Conservation (phyloP, 2,113 vertebrate genomes). For the Neogobius melanostomus region DNA sequence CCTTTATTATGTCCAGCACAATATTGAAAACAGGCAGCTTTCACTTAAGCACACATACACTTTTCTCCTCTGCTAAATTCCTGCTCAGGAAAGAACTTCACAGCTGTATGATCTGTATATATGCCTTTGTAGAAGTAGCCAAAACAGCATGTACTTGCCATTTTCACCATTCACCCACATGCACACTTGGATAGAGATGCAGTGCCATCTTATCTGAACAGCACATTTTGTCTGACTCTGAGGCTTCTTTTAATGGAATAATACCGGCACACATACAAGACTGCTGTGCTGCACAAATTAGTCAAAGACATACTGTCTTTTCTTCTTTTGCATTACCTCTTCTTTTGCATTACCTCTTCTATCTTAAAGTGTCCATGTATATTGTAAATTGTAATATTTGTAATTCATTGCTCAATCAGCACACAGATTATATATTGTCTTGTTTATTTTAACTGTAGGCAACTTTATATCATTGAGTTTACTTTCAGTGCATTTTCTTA, state of each 20-base stretch:
- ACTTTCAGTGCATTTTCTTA: constrained; percentile 40
- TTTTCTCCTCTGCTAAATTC: constrained; percentile 51
- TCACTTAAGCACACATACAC: constrained; percentile 29
- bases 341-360: constrained; percentile 4
- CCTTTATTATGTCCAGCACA: constrained; percentile 28
- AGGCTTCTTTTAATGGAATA: constrained; percentile 29
- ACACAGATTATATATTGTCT: constrained; percentile 17
- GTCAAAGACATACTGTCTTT: too few relatives aligned
- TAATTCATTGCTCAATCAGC: not conserved
- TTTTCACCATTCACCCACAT: constrained; percentile 56
- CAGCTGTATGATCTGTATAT: constrained; percentile 74
- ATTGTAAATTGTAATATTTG: constrained; percentile 28
- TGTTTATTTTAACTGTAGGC: constrained; percentile 1
- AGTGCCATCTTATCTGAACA: constrained; percentile 11
- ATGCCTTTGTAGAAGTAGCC: constrained; percentile 76
- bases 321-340: not conserved
- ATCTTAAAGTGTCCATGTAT: not conserved
- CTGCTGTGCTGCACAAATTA: too few relatives aligned
- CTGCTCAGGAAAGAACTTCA: constrained; percentile 71
- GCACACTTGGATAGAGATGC: constrained; percentile 51
- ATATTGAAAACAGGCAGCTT: constrained; percentile 54
- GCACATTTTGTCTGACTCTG: not conserved
- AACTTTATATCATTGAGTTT: not conserved
- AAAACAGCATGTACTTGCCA: constrained; percentile 74
- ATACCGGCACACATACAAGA: constrained; percentile 7